Evolutionary conservation across 1,140 invertebrate species (phyloP), one percentile per base, ranked within the genome.

Genomic region (Planococcus citri): DNA sequence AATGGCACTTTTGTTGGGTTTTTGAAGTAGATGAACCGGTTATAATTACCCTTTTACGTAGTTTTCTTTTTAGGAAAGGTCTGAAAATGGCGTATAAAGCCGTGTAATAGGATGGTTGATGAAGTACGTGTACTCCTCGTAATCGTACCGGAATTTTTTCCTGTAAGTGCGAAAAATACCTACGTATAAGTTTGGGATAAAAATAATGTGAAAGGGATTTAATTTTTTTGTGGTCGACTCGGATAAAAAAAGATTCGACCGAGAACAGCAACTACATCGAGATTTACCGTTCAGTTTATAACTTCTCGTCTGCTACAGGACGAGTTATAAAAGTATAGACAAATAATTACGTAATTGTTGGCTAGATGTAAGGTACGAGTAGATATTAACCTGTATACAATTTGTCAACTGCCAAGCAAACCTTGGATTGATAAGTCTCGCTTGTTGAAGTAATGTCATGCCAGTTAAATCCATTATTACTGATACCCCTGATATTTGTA

Each of bases 61-160:
- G 69, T 72, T 81, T 81, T 68, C 81, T 79, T 70, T 80, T 81
- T 68, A 82, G 69, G 70, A 82, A 80, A 21, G 77, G 79, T 71
- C 78, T 80, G 17, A 79, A 75, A 27, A 82, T 73, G n/a, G 78
- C 72, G 72, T 79, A 82, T 3, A 81, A 71, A 61, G 76, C 75
- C 29, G 79, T 79, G 75, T 82, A 82, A 57, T 81, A 73, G 10
- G 71, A 74, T 6, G 81, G 80, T 69, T 81, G 79, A 73, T 82
- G 78, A 1, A 82, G 69, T 68, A 80, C 76, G 70, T 82, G 80
- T 27, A 80, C 72, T 20, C 76, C 77, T 73, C 81, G 80, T 69
- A 82, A 72, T 70, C 80, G 74, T 29, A 77, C 64, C 17, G 81
- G 81, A 61, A 82, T 77, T 51, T 78, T 77, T 70, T 81, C 79